Evolutionary conservation across 2,888 invertebrate species (phyloP).

Genomic region (Nasonovia ribisnigri): DNA sequence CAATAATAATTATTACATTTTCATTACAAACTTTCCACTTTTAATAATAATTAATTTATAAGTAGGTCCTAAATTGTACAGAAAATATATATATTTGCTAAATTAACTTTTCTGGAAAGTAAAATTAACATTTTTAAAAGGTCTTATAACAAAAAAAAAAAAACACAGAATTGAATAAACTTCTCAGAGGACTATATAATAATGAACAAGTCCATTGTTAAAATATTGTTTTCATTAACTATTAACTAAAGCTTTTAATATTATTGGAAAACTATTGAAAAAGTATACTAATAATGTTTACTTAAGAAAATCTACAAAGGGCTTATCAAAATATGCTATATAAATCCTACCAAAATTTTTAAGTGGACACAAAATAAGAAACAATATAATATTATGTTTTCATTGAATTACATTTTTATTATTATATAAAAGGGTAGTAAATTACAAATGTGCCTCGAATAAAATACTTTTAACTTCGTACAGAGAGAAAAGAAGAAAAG

Average conservation of each 20-base stretch:
- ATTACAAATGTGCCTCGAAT: not conserved
- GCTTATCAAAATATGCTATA: not conserved
- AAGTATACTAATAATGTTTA: constrained; percentile 3
- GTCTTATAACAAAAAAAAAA: not conserved
- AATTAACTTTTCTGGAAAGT: not conserved
- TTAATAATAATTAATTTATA: not conserved
- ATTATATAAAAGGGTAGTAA: not conserved
- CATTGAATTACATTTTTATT: not conserved
- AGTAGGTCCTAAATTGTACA: not conserved
- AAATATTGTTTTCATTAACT: constrained; percentile 6
- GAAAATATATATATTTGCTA: not conserved
- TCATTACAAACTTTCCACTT: not conserved
- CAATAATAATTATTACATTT: not conserved
- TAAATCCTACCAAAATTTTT: not conserved
- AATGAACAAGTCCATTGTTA: not conserved
- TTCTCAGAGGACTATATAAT: not conserved
- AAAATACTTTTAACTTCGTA: not conserved
- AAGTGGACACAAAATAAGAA: not conserved
- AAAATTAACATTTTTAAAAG: constrained; percentile 3
- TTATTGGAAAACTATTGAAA: constrained; percentile 10
- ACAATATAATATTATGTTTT: not conserved
- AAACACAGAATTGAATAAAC: not conserved
- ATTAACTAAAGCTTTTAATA: constrained; percentile 10
- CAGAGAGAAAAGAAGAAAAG: not conserved
- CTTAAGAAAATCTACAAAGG: not conserved